phyloP scores from a whole-genome alignment of 2,113 vertebrate genomes.

The Nycticryphes semicollaris region DNA sequence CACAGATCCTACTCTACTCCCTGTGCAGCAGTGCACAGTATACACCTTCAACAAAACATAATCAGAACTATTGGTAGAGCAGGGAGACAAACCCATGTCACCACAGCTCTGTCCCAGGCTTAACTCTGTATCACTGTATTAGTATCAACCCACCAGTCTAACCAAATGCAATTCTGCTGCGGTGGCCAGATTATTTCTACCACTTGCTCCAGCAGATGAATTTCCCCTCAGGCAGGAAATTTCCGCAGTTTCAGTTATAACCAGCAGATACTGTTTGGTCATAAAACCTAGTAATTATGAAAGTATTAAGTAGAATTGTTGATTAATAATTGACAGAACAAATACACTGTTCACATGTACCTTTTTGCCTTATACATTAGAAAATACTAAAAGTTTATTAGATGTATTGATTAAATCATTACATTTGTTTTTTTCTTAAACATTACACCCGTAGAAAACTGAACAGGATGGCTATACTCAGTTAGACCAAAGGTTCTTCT shows the following conservation, averaged over 20 bases:
- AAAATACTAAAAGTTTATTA: neutral
- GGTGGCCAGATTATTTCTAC: conserved; percentile 22
- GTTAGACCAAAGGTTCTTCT: neutral
- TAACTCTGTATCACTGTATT: neutral
- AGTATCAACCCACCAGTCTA: neutral
- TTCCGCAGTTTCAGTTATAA: conserved; percentile 37
- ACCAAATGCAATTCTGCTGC: neutral
- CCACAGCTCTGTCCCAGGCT: neutral
- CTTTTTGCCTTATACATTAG: neutral
- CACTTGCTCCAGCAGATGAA: neutral
- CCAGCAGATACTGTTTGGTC: neutral
- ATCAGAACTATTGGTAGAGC: accelerated
- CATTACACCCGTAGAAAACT: neutral
- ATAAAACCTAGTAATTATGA: neutral
- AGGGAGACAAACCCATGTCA: neutral
- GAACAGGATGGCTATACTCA: neutral
- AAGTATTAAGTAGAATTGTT: neutral
- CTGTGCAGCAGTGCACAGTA: neutral
- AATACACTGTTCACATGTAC: neutral
- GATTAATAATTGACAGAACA: neutral
- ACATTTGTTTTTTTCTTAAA: neutral
- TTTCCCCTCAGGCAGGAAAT: conserved; percentile 30
- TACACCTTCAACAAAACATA: neutral
- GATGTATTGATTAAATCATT: neutral
- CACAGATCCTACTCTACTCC: neutral